Conservation (phyloP, 2,113 vertebrate species). For the Nyctereutes procyonoides region DNA sequence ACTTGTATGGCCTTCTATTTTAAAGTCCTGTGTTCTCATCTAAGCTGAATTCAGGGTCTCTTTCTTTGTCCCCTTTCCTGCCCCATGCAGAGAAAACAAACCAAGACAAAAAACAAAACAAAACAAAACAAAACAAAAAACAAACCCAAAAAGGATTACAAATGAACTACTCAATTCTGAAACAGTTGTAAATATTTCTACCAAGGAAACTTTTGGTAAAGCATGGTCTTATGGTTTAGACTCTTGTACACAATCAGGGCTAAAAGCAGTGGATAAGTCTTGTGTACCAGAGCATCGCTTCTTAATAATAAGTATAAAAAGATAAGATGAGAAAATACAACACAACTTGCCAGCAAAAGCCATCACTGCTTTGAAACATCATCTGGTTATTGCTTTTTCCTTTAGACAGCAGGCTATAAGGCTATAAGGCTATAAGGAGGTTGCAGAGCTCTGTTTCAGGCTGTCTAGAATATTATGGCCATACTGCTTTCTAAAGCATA, state of each 20-base stretch:
- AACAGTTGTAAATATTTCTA: constrained; percentile 38
- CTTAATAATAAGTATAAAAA: constrained; percentile 54
- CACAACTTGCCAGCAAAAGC: constrained; percentile 18
- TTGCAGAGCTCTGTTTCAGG: constrained; percentile 48
- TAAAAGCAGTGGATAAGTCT: neutral
- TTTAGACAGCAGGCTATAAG: constrained; percentile 47
- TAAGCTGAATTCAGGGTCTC: neutral
- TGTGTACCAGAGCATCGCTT: neutral
- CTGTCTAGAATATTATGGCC: neutral
- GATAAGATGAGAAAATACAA: constrained; percentile 57
- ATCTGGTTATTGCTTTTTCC: constrained; percentile 54
- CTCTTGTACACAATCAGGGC: neutral
- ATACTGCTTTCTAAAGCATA: constrained; percentile 46
- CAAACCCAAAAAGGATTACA: neutral
- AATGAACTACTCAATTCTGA: neutral
- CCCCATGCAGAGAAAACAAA: neutral
- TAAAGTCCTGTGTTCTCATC: neutral
- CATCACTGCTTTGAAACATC: constrained; percentile 61
- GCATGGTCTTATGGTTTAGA: neutral
- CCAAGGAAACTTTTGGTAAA: neutral
- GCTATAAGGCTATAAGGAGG: constrained; percentile 8
- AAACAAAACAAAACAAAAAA: neutral
- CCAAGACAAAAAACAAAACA: neutral
- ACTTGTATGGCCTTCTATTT: neutral
- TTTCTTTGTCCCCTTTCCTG: neutral